Evolutionary conservation across 2,888 invertebrate species (phyloP).

Genomic region (Malthinus seriepunctatus): DNA sequence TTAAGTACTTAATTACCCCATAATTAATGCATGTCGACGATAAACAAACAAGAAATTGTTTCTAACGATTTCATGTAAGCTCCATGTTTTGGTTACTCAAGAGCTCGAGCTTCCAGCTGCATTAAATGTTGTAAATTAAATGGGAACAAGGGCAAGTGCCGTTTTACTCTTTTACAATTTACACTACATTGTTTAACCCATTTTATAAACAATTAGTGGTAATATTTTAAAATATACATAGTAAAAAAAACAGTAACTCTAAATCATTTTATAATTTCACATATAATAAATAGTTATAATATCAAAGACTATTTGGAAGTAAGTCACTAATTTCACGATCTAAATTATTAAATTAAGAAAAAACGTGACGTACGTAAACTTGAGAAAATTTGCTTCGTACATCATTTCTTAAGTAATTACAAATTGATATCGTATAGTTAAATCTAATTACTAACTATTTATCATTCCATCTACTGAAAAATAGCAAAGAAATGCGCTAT

Average conservation of each 20-base stretch:
- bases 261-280: too few species aligned
- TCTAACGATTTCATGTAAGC: neutral
- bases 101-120: constrained; percentile 19
- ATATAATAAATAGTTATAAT: too few species aligned
- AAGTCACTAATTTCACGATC: neutral
- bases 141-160: constrained; percentile 23
- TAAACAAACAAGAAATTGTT: too few species aligned
- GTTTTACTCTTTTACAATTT: constrained; percentile 15
- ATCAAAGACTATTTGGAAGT: too few species aligned
- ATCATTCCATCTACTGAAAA: too few species aligned
- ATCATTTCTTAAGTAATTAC: neutral
- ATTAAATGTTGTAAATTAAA: constrained; percentile 20
- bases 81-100: constrained; percentile 12
- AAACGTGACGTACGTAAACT: constrained; percentile 1
- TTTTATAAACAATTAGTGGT: constrained; percentile 3
- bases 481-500: too few species aligned
- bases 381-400: constrained; percentile 2
- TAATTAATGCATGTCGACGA: too few species aligned
- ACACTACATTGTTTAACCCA: constrained; percentile 3
- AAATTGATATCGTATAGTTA: too few species aligned
- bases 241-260: too few species aligned
- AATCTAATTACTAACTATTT: too few species aligned
- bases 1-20: too few species aligned
- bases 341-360: neutral
- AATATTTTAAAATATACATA: too few species aligned